These are phyloP conservation scores for Hyphantria cunea DNA, from an alignment of 1,140 invertebrate species.

Conservation along the genomic window DNA sequence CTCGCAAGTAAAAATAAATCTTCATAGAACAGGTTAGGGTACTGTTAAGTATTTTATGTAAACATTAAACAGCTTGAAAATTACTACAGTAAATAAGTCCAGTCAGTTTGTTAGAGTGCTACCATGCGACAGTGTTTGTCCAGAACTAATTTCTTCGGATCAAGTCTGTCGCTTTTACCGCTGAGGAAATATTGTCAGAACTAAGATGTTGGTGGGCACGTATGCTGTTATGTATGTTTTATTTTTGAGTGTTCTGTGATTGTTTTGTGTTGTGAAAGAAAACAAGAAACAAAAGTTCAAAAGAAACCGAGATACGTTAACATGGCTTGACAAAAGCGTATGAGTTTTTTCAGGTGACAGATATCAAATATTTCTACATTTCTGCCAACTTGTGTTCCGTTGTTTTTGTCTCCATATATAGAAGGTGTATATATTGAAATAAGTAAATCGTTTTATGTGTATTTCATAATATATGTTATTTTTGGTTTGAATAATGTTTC, in stretches of 20 bases:
- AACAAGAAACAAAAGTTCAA: not conserved
- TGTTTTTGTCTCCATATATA: too few species aligned
- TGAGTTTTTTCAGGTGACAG: too few species aligned
- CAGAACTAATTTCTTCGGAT: not conserved
- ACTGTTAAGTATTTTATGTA: constrained; percentile 1
- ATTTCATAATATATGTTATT: too few species aligned
- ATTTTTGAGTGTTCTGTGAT: not conserved
- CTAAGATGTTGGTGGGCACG: constrained; percentile 3
- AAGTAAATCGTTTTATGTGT: too few species aligned
- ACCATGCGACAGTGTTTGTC: not conserved
- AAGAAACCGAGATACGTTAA: too few species aligned
- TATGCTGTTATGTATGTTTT: constrained; percentile 14
- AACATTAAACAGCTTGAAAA: not conserved
- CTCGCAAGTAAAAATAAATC: too few species aligned
- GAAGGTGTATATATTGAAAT: too few species aligned
- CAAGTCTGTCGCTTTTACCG: not conserved
- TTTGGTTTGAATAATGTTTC: too few species aligned
- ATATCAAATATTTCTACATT: too few species aligned
- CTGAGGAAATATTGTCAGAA: not conserved
- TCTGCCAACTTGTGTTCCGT: too few species aligned
- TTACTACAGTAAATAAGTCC: constrained; percentile 11
- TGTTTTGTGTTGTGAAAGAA: not conserved
- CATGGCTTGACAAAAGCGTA: too few species aligned
- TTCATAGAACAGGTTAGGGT: not conserved
- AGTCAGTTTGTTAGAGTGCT: not conserved